phyloP scores from a whole-genome alignment of 2,888 invertebrate species.

The Serrognathus titanus region DNA sequence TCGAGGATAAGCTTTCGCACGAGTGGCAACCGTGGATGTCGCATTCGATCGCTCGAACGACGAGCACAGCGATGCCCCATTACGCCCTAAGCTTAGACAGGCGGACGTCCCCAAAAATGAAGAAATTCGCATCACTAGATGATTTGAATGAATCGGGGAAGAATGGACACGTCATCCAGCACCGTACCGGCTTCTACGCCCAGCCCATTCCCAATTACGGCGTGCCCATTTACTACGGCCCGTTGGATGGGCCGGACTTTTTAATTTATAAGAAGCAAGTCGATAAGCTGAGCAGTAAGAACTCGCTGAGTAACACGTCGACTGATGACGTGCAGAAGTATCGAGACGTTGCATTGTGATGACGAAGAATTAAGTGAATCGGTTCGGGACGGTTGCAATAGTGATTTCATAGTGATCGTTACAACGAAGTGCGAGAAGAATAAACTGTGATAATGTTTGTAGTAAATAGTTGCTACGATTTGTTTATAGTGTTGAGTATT shows the following conservation, averaged over 20 bases:
- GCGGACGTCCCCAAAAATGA: slow-evolving; percentile 26
- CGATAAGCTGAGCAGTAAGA: slow-evolving; percentile 41
- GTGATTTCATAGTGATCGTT: no score
- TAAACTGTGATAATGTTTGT: no score
- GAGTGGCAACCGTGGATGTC: slow-evolving; percentile 36
- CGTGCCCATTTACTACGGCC: slow-evolving; percentile 49
- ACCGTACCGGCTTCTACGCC: slow-evolving; percentile 46
- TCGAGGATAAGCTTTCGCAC: slow-evolving; percentile 30
- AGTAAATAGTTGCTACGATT: no score
- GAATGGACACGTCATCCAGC: slow-evolving; percentile 38
- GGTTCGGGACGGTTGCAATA: no score
- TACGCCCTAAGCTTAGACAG: slow-evolving; percentile 29
- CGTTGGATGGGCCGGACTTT: slow-evolving; percentile 48
- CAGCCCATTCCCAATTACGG: slow-evolving; percentile 47
- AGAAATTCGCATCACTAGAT: slow-evolving; percentile 44
- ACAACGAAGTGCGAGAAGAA: no score
- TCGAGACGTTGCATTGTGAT: slow-evolving; percentile 47
- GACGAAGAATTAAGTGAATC: no score
- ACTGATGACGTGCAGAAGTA: slow-evolving; percentile 50
- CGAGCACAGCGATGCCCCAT: slow-evolving; percentile 25
- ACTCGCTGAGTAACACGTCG: slow-evolving; percentile 47
- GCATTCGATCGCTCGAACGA: slow-evolving; percentile 35
- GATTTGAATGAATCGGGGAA: slow-evolving; percentile 35
- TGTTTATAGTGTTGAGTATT: no score
- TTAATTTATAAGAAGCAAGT: slow-evolving; percentile 48